Evolutionary conservation across 2,888 invertebrate species (phyloP), one percentile per base, ranked within the genome.

Genomic region (Pseudococcus viburni): DNA sequence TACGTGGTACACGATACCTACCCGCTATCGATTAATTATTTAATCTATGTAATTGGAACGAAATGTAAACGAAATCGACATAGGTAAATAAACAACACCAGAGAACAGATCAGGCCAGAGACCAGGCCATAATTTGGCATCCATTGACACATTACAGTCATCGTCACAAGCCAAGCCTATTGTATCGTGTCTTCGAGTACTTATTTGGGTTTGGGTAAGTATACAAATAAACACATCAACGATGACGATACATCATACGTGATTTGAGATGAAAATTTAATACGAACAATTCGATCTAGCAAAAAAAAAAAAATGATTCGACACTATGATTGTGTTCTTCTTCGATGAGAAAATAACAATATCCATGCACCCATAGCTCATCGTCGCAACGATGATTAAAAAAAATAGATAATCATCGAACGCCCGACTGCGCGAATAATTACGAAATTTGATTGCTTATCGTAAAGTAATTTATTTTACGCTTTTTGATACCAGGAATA

Each of bases 21-120:
- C 6, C 22, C 22, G 64, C 22, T 64, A 64, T 64, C 64, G 64
- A 64, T 64, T 64, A 64, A 9, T 64, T 19, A 64, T 64, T 64
- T 64, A 19, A 22, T 64, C 64, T 64, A 64, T 64, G 64, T 64
- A 64, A 64, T 64, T 64, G 64, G 64, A 64, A 64, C 64, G 64
- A 64, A 22, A 64, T 64, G 64, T 22, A 22, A 64, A 64, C 64
- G 64, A 64, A 64, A 64, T 64, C 64, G 22, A 64, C 64, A 64
- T 64, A 6, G 64, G 64, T 64, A 64, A 64, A 22, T 64, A 22
- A 64, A 64, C 64, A 64, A 64, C 64, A 64, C 26, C 26, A 33
- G 26, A 33, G 26, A 33, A 64, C 64, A 64, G 64, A 64, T 64
- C 64, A 64, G 12, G 9, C 64, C 64, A 64, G 64, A 64, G 4